Conservation (phyloP, 30 jellyfish, hydroid and myxozoan genomes). For the Hydractinia symbiolongicarpus region DNA sequence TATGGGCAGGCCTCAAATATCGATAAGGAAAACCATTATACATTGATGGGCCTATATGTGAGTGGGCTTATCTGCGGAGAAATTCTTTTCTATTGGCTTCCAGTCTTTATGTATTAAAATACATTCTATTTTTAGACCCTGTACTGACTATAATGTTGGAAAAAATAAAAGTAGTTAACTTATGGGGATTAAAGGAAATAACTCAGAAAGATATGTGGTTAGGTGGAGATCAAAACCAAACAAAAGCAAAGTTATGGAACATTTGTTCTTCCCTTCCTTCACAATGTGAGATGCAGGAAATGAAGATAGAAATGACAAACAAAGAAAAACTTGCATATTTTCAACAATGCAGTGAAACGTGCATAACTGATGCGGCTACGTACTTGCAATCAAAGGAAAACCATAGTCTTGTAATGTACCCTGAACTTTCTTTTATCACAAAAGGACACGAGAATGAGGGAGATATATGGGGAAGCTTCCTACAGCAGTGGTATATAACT, state of each 20-base stretch:
- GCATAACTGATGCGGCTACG: conserved; percentile 30
- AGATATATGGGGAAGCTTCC: conserved; percentile 42
- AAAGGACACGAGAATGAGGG: conserved; percentile 40
- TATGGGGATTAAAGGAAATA: conserved; percentile 48
- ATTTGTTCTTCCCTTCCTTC: conserved; percentile 19
- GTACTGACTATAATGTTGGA: conserved; percentile 41
- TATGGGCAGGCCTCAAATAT: too few relatives aligned
- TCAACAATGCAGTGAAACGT: conserved; percentile 12
- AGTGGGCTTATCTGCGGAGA: too few relatives aligned
- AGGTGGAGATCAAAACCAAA: conserved; percentile 45
- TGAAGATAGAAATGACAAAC: conserved; percentile 31
- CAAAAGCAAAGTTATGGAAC: conserved; percentile 52
- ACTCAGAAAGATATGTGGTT: conserved; percentile 55
- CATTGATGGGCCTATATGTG: too few relatives aligned
- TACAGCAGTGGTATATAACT: conserved; percentile 51
- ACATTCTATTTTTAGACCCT: conserved; percentile 19
- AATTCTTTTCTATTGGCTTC: too few relatives aligned
- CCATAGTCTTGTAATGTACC: conserved; percentile 47
- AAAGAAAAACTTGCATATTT: conserved; percentile 28
- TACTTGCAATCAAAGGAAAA: conserved; percentile 50
- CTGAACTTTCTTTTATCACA: conserved; percentile 36
- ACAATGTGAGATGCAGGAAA: conserved; percentile 29
- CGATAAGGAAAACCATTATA: too few relatives aligned
- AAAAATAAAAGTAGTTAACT: conserved; percentile 30
- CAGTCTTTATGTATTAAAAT: too few relatives aligned